Base-by-base conservation (phyloP, 2,113 vertebrate genomes). In the Brachirus orientalis region DNA sequence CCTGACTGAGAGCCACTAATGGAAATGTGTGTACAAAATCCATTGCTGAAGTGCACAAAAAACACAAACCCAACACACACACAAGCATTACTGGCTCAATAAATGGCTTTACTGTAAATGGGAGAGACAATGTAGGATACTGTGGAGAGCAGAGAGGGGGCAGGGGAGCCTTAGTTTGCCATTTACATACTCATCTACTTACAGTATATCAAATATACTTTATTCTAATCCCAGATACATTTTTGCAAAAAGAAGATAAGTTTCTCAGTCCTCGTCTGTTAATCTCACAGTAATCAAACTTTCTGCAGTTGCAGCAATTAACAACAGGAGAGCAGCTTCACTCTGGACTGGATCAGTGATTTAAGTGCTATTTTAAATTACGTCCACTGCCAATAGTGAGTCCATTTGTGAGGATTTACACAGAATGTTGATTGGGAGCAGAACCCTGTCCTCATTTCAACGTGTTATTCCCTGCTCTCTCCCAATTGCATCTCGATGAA, bases 1-100 rank as follows among this genome's bases (percentile, higher is more conserved):
- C 28, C 50, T 10, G 77, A 48, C 79, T 83, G 61, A 89, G 80
- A 89, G 79, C 72, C 72, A 55, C 79, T 87, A 89, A 89, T 89
- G 90, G 86, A 91, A 67, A 50, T 0, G 64, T 47, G 64, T 9
- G 41, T 54, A 56, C 57, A 77, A 75, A 84, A 73, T 74, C 80
- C 65, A 78, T 78, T 0, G 28, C 56, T 51, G 22, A 51, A 62
- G 72, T 37, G 64, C 73, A 66, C 41, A 65, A 53, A 62, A 38
- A 46, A 57, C 44, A 52, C 22, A 0, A 40, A 44, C 10, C 55
- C 61, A 61, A 45, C 69, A 61, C 59, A 47, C 44, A 59, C 33
- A 6, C 18, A 54, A 10, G 44, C 74, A 80, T 77, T 80, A 83
- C 61, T 41, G 56, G 40, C 76, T 69, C 51, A 48, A 77, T 88